Evolutionary conservation across 2,888 invertebrate species (phyloP), one percentile per base, ranked within the genome.

Genomic region (Arrhopalites spinosus): DNA sequence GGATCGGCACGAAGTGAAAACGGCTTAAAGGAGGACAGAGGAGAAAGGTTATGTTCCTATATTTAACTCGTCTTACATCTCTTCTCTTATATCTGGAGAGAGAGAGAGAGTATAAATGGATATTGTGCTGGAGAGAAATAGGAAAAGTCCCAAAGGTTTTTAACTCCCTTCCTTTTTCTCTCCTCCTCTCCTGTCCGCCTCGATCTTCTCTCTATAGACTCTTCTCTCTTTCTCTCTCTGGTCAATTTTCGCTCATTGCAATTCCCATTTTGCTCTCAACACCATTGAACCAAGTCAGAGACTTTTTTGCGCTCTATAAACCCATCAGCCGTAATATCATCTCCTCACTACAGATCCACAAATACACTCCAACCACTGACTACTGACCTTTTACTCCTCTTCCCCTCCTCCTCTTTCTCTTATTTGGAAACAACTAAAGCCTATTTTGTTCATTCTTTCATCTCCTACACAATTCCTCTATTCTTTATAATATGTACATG

Each of bases 161-260:
- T 56, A 56, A 23, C n/a, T 56, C 56, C 15, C 56, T 56, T 15
- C 15, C 56, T 56, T 15, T 56, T 23, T 56, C 56, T 67, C n/a
- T 67, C 66, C 11, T n/a, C 20, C 29, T 29, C 7, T 67, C 43
- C 15, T 20, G 20, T 67, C 23, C 56, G 20, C 20, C 20, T 67
- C 29, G n/a, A n/a, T 20, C 29, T 63, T n/a, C 7, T n/a, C 11
- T n/a, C n/a, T n/a, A n/a, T n/a, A n/a, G n/a, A n/a, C n/a, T 36
- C 43, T 50, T 70, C 56, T 56, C 30, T 56, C 56, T n/a, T 27
- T 47, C 36, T 64, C 74, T 80, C 76, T 77, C 79, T 76, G 79
- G 78, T 77, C 79, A 79, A 80, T 80, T 79, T 80, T 81, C 78
- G 80, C 80, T 81, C 79, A 79, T 79, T 80, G 76, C 73, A 76